Evolutionary conservation across 2,113 vertebrate genomes (phyloP).

Genomic region (Nipponia nippon): DNA sequence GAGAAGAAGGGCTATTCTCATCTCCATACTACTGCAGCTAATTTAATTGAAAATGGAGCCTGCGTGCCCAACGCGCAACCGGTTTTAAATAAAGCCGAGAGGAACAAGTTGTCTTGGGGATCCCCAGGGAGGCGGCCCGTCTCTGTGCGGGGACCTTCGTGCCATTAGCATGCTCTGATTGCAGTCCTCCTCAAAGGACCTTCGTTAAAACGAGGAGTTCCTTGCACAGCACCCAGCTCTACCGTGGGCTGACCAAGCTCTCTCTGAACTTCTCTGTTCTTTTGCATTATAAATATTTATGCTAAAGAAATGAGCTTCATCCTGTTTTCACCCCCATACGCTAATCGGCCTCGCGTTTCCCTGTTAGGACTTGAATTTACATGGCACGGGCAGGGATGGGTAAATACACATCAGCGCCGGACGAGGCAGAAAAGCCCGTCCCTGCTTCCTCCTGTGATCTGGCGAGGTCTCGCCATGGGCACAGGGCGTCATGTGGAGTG

Average conservation of each 20-base stretch:
- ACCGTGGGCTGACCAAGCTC: neutral
- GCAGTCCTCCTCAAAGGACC: neutral
- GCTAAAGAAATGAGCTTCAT: conserved; percentile 4
- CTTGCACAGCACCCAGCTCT: neutral
- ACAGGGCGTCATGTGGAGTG: neutral
- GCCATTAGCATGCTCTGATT: neutral
- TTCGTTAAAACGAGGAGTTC: neutral
- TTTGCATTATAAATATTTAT: conserved; percentile 18
- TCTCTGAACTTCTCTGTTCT: conserved; percentile 26
- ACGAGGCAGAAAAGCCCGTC: neutral
- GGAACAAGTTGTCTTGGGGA: neutral
- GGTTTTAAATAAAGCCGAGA: neutral
- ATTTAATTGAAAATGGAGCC: neutral
- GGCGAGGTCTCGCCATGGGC: accelerated
- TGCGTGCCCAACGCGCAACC: accelerated
- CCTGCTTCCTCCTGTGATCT: neutral
- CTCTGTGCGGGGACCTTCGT: accelerated
- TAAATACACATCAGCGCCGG: accelerated
- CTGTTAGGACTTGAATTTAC: neutral
- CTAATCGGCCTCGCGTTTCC: neutral
- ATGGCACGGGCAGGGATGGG: neutral
- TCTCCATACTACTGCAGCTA: neutral
- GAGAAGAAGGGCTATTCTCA: neutral
- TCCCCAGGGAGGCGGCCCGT: neutral
- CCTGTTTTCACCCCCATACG: neutral